Evolutionary conservation across 2,113 vertebrate genomes (phyloP).

Genomic region (Lucifuga dentata): DNA sequence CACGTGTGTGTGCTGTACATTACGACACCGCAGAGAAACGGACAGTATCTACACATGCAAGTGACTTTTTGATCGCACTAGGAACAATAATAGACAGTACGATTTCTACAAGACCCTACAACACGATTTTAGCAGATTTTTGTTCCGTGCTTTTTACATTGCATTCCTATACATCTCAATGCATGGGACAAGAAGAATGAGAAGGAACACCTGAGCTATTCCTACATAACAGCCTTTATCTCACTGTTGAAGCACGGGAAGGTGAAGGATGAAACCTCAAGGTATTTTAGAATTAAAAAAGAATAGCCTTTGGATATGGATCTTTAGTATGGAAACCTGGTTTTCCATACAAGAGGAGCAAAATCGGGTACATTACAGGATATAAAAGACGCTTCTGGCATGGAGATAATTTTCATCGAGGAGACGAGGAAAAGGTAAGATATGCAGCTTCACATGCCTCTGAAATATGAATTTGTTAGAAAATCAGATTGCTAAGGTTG

Average conservation of each 20-base stretch:
- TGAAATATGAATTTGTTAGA: background rate
- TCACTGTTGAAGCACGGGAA: background rate
- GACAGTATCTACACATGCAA: background rate
- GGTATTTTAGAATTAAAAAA: conserved; percentile 62
- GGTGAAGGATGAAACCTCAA: conserved; percentile 68
- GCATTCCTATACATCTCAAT: conserved; percentile 4
- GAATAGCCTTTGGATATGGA: conserved; percentile 90
- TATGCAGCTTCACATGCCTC: no score
- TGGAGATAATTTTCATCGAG: conserved; percentile 93
- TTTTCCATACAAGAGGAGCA: conserved; percentile 88
- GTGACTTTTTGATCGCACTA: background rate
- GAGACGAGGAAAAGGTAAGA: conserved; percentile 88
- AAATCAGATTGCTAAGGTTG: background rate
- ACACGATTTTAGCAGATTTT: background rate
- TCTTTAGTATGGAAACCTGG: conserved; percentile 95
- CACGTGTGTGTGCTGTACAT: conserved; percentile 58
- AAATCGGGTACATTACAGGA: conserved; percentile 89
- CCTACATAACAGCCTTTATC: background rate
- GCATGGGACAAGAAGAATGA: background rate
- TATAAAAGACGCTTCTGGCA: conserved; percentile 97
- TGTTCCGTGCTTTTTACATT: no score
- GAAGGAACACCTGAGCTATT: conserved; percentile 3
- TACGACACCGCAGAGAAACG: background rate
- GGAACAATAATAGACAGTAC: no score
- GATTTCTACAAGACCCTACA: background rate